phyloP scores from a whole-genome alignment of 35 echinoderm and acorn worm species.

The Lytechinus variegatus region DNA sequence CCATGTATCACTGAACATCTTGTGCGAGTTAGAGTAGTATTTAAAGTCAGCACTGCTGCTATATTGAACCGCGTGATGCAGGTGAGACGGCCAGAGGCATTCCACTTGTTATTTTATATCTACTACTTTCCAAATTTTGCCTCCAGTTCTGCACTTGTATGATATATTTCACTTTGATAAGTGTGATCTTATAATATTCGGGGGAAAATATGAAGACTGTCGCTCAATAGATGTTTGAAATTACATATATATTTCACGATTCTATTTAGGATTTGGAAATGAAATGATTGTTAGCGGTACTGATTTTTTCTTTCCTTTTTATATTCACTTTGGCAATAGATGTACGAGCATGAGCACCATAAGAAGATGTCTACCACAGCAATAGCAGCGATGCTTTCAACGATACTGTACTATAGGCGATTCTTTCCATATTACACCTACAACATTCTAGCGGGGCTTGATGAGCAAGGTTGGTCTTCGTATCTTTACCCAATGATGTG shows the following conservation, averaged over 20 bases:
- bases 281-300: too few relatives aligned
- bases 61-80: too few relatives aligned
- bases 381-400: slow-evolving; percentile 94
- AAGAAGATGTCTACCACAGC: slow-evolving; percentile 94
- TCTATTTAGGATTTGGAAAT: too few relatives aligned
- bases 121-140: neutral
- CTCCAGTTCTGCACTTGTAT: neutral
- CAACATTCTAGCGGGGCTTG: slow-evolving; percentile 94
- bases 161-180: neutral
- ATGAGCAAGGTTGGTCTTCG: slow-evolving; percentile 72
- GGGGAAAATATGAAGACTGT: too few relatives aligned
- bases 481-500: neutral
- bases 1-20: too few relatives aligned
- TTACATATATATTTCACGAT: too few relatives aligned
- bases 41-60: too few relatives aligned
- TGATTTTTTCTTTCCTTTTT: neutral
- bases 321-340: slow-evolving; percentile 53
- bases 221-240: too few relatives aligned
- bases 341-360: slow-evolving; percentile 93
- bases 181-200: neutral
- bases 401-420: slow-evolving; percentile 90
- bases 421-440: slow-evolving; percentile 99
- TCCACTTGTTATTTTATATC: neutral
- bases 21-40: too few relatives aligned
- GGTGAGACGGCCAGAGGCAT: too few relatives aligned